Evolutionary conservation across 2,797 vertebrate genomes (phyloP), one percentile per base, ranked within the genome.

Genomic region (Pseudomugil tenellus): DNA sequence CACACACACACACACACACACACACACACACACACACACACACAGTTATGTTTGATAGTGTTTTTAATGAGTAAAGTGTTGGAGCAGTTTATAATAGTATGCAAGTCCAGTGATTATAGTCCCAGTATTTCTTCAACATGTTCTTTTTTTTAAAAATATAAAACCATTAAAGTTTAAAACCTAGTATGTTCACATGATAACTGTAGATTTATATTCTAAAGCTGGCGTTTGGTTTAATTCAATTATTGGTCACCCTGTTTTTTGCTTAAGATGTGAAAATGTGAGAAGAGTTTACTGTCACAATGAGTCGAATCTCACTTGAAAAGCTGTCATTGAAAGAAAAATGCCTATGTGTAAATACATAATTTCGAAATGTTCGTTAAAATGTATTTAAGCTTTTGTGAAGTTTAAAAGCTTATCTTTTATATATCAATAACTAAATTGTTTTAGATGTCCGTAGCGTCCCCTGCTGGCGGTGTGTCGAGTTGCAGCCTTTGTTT

Each of bases 401-500:
- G 39, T 19, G 6, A 4, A 41, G 39, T 19, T 17, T 19, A 41
- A 9, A 43, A 19, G n/a, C 39, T 17, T 14, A 37, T 12, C 13
- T 37, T 37, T 14, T 12, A 14, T 16, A 14, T 13, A 35, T 35
- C 34, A 37, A 37, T 0, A 4, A 37, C 17, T 5, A 3, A 17
- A 6, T 5, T 37, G 16, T 52, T 53, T 53, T 53, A 29, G 14
- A 12, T 46, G 3, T 29, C 13, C 28, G 14, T 23, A 17, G 53
- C 54, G 72, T 57, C 79, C 66, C 51, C 84, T 71, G 54, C 28
- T 13, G 81, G 0, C 14, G 16, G 1, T 0, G 4, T 0, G 0
- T 4, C 0, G 0, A 0, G 39, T 39, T 37, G 71, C 78, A 28
- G 48, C 4, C 84, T 85, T 83, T 87, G 86, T 87, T 58, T 25